Evolutionary conservation across 2,888 invertebrate genomes (phyloP), one percentile per base, ranked within the genome.

Genomic region (Rhingia rostrata): DNA sequence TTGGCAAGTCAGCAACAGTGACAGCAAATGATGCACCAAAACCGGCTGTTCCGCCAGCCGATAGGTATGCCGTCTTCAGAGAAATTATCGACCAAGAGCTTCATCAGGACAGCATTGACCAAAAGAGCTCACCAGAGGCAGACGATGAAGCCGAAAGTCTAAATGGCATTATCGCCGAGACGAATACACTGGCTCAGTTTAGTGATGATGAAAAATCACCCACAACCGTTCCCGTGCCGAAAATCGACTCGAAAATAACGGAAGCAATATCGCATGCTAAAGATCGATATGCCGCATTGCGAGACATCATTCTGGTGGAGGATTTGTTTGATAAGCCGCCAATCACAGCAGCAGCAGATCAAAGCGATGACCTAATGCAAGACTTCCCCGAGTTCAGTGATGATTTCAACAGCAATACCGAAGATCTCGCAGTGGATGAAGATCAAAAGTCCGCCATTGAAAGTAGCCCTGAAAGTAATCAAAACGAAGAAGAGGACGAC

Each of bases 51-150:
- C 91, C 94, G 0, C 91, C 93, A 0, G 95, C 95, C 88, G 97
- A 97, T 89, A 94, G 96, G 87, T 97, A 97, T 90, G 97, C 97
- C 0, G 97, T 96, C 0, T 97, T 97, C 88, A 93, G 97, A 83
- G 97, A 97, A 92, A 94, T 96, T 87, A 95, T 96, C 87, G 95
- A 96, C 88, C 96, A 95, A 89, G 95, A 95, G 87, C 90, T 94
- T 35, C 94, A 94, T 89, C 92, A 92, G 30, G 88, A 89, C 64
- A 90, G 90, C 14, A 86, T 86, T 47, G 87, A 88, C 30, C 70
- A 82, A 53, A 87, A 88, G 37, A 86, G 81, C 39, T 83, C 86
- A n/a, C 73, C 86, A 6, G 86, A 87, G 32, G 84, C 75, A 9
- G 80, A 69, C 5, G 73, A 63, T 37, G 85, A 77, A 32, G 77